These are phyloP conservation scores for Tor tambroides DNA, from an alignment of 2,113 vertebrate species.

Conservation along the genomic window DNA sequence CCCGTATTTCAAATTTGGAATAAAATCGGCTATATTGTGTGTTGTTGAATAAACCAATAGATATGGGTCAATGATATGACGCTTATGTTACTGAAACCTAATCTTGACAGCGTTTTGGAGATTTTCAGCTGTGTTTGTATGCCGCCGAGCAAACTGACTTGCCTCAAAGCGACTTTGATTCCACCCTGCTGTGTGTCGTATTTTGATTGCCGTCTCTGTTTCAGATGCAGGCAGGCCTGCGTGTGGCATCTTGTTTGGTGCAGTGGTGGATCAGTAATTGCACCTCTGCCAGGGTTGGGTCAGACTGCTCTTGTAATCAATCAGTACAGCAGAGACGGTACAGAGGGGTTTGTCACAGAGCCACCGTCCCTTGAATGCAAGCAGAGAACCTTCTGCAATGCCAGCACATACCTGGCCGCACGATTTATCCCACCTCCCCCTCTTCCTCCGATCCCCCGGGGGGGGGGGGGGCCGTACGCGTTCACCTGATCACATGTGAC, in stretches of 20 bases:
- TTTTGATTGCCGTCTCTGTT: conserved; percentile 32
- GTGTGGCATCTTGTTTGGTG: conserved; percentile 5
- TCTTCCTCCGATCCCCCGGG: conserved; percentile 22
- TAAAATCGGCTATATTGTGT: neutral
- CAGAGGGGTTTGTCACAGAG: conserved; percentile 44
- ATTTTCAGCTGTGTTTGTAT: neutral
- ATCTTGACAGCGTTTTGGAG: neutral
- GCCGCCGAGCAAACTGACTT: neutral
- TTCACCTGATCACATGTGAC: conserved; percentile 64
- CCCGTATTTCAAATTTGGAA: neutral
- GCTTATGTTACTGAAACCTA: neutral
- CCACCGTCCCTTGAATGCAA: conserved; percentile 29
- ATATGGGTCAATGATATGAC: neutral
- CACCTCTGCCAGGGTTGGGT: conserved; percentile 56
- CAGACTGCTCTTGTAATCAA: conserved; percentile 62
- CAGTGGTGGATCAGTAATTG: conserved; percentile 57
- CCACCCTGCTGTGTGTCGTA: conserved; percentile 30
- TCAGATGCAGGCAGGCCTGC: conserved; percentile 35
- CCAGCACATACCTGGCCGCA: conserved; percentile 45
- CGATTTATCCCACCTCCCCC: conserved; percentile 43
- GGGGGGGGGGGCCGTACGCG: conserved; percentile 21
- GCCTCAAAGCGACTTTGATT: conserved; percentile 11
- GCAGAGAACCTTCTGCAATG: conserved; percentile 32
- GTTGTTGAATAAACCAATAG: neutral
- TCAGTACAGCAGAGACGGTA: conserved; percentile 56